Base-by-base conservation (phyloP, 2,113 vertebrate species). In the Columba janthina region DNA sequence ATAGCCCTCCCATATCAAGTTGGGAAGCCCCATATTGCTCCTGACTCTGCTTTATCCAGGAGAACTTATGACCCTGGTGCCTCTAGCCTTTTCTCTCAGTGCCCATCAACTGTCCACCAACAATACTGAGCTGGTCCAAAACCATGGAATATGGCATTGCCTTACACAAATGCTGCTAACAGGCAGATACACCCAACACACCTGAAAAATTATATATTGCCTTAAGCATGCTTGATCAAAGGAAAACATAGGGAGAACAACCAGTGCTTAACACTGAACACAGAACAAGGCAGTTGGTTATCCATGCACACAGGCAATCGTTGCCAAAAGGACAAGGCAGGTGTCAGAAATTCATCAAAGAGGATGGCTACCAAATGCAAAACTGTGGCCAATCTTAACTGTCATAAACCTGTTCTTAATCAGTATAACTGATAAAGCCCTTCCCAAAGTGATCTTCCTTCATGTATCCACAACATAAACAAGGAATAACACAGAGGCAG, bases 61-160 rank as follows among this genome's bases (percentile, higher is more conserved):
- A 74, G 29, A 6, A 16, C 12, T 5, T 16, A 17, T 0, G 28
- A 77, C 4, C 2, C 15, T 6, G 3, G 24, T 10, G 17, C 1
- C 11, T 9, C 9, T 31, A 57, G 22, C 19, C 54, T 57, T 56
- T 76, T 21, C 24, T 48, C 25, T 58, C 36, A 38, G 22, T 44
- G 44, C 16, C 36, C 62, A 36, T 38, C 67, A 86, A 51, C 32
- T 16, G 12, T 7, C 3, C 16, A 11, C 36, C 15, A n/a, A 3
- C 0, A 67, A 22, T 15, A 62, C 22, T 0, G 0, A 62, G 54
- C 38, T 62, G 46, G 20, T 16, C 62, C 51, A 64, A 24, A 82
- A 26, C 2, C 2, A 3, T 29, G 19, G 48, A 64, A 44, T 67
- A 24, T 1, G 32, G 9, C 42, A 31, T 4, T 4, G 36, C 18